Conservation (phyloP, 2,888 invertebrate genomes). For the Temnothorax ravouxi region DNA sequence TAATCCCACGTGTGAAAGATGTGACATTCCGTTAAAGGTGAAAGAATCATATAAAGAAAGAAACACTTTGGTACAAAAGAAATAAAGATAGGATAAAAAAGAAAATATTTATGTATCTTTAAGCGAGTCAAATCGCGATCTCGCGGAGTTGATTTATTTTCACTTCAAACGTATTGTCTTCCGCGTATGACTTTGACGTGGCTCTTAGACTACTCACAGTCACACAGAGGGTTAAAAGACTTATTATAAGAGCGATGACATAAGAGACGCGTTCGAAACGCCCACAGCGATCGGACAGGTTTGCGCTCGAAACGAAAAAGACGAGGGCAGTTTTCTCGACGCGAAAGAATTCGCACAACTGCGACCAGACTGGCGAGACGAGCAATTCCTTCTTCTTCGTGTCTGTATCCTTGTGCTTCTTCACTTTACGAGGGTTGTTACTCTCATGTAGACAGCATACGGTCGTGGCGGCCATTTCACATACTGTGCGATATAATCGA, state of each 20-base stretch:
- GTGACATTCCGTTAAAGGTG: background rate
- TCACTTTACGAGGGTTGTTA: conserved; percentile 43
- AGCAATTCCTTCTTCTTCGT: conserved; percentile 24
- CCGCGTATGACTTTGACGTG: background rate
- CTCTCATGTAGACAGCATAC: conserved; percentile 33
- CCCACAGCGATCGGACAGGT: conserved; percentile 31
- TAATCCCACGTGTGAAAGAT: background rate
- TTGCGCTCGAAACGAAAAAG: conserved; percentile 19
- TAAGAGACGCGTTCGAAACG: background rate
- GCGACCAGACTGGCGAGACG: conserved; percentile 10
- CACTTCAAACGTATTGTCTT: background rate
- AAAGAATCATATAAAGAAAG: background rate
- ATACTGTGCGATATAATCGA: conserved; percentile 32
- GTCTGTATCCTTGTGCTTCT: background rate
- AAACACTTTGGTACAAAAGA: background rate
- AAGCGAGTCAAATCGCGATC: background rate
- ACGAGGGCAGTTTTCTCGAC: conserved; percentile 57
- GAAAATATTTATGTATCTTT: background rate
- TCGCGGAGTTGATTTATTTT: background rate
- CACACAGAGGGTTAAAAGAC: background rate
- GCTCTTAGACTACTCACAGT: too few relatives aligned
- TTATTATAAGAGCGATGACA: conserved; percentile 21
- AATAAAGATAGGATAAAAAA: background rate
- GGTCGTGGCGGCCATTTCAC: conserved; percentile 9
- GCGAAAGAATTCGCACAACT: conserved; percentile 41